Evolutionary conservation across 53 echinoderm and acorn worm genomes (phyloP).

Genomic region (Holothuria scabra): DNA sequence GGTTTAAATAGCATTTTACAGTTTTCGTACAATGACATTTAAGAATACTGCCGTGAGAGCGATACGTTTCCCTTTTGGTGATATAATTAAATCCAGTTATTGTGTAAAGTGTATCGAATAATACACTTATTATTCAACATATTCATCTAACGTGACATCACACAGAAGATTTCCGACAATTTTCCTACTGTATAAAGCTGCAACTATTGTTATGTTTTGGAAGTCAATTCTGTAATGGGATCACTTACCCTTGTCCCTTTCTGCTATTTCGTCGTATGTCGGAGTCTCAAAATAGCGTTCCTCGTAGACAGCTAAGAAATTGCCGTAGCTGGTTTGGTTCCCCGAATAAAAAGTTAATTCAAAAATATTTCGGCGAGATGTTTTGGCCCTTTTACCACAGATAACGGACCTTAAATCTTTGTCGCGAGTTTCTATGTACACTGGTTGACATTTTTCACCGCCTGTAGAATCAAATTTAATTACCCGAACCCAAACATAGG

Average conservation of each 20-base stretch:
- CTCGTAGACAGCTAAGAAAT: background rate
- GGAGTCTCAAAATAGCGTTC: constrained; percentile 18
- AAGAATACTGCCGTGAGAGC: no score
- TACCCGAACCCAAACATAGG: constrained; percentile 2
- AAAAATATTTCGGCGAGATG: background rate
- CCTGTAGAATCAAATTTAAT: background rate
- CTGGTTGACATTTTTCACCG: background rate
- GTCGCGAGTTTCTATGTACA: background rate
- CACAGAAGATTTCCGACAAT: no score
- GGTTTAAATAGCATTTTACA: no score
- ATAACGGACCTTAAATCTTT: background rate
- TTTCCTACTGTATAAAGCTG: no score
- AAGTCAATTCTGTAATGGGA: no score
- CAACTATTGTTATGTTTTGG: no score
- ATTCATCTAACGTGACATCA: no score
- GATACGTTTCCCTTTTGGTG: no score
- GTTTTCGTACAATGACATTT: no score
- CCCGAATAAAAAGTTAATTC: background rate
- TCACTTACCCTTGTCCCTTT: constrained; percentile 3
- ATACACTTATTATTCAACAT: no score
- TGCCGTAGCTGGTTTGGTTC: background rate
- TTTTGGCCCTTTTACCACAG: background rate
- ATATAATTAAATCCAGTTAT: no score
- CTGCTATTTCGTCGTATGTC: background rate
- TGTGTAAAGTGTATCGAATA: no score